These are phyloP conservation scores for Pogonus chalceus DNA, from an alignment of 1,140 invertebrate genomes.

Conservation along the genomic window DNA sequence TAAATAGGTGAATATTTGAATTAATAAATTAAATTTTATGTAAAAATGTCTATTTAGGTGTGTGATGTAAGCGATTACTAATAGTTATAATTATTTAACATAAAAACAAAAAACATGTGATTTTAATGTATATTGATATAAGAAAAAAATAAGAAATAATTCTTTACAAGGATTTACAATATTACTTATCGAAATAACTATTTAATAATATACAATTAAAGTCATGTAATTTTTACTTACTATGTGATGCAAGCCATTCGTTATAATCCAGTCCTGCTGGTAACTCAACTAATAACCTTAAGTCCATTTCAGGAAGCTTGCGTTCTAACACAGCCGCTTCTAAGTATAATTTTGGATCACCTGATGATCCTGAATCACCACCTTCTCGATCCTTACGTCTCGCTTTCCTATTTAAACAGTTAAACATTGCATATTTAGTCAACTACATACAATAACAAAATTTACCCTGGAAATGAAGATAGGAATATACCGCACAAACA, in stretches of 20 bases:
- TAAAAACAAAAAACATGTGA: neutral
- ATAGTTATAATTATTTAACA: too few relatives aligned
- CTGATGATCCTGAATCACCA: conserved; percentile 45
- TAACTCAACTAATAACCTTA: conserved; percentile 84
- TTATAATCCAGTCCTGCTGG: conserved; percentile 91
- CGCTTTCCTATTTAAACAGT: conserved; percentile 72
- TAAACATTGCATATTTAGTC: conserved; percentile 11
- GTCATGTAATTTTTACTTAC: conserved; percentile 48
- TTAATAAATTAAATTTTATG: too few relatives aligned
- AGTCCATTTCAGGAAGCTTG: conserved; percentile 84
- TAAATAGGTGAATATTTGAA: too few relatives aligned
- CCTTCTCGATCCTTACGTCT: conserved; percentile 92
- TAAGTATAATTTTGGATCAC: conserved; percentile 90
- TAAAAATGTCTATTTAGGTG: too few relatives aligned
- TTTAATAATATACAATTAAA: neutral
- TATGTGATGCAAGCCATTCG: conserved; percentile 97
- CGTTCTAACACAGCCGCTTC: conserved; percentile 87
- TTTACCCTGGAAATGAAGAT: conserved; percentile 21
- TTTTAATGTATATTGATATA: neutral
- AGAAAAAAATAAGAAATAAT: neutral
- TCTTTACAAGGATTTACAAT: neutral
- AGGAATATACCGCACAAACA: neutral
- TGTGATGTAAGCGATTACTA: too few relatives aligned
- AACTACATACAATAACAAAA: conserved; percentile 33
- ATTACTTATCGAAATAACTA: too few relatives aligned